Base-by-base conservation (phyloP, 1,140 invertebrate species). In the Acromyrmex charruanus region DNA sequence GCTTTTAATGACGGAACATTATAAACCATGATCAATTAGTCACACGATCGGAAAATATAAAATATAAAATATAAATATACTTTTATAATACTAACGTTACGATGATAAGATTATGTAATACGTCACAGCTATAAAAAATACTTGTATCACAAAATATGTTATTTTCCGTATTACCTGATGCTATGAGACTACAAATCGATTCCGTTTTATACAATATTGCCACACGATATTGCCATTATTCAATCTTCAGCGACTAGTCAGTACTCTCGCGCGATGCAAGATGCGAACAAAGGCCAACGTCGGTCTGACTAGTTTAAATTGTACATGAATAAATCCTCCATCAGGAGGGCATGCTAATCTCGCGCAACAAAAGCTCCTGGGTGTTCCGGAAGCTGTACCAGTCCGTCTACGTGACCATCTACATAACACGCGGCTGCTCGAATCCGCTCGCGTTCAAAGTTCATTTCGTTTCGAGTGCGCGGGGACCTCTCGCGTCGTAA, bases 311-410 rank as follows among this genome's bases (percentile, higher is more conserved):
- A 90, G 88, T 89, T 91, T 89, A 90, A 93, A 93, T 92, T 89
- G 88, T 93, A 93, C 90, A 92, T 93, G 92, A 93, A 93, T 93
- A 93, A 93, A 93, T 93, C 92, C 90, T 88, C 53, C 68, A 93
- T 93, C 91, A 90, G 89, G 86, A 74, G 69, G 79, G 81, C 90
- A 93, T 92, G 92, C 86, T 93, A 93, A 93, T 93, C 93, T 88
- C 88, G 82, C 88, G 89, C 90, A 90, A 93, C 91, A 89, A 91
- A 84, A 87, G 75, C 90, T 77, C 82, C 68, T 63, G 79, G 75
- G 68, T 44, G 39, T 86, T 82, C 84, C 87, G 61, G 86, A 85
- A 91, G 88, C 86, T 86, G 87, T 87, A 89, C 88, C 81, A 58
- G 77, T 74, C 74, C 77, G 63, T 88, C 69, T 72, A 69, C 63